phyloP scores from a whole-genome alignment of 2,113 vertebrate species.

The Hemiprocne comata region DNA sequence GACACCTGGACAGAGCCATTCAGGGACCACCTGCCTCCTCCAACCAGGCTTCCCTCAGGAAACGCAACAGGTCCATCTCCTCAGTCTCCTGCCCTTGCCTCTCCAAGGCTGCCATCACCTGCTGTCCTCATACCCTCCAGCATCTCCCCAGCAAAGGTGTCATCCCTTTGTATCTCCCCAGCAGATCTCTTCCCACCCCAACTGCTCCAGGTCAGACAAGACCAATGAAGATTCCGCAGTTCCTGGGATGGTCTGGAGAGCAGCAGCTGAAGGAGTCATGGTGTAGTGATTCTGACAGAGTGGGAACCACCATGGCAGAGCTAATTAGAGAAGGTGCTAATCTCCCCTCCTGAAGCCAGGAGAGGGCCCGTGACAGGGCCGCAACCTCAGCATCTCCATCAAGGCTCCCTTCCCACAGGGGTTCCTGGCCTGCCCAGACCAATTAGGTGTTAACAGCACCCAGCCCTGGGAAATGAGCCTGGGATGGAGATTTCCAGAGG shows the following conservation, averaged over 20 bases:
- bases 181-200: too few species aligned
- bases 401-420: not conserved
- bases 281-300: rapidly evolving
- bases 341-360: not conserved
- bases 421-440: not conserved
- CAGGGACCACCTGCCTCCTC: not conserved
- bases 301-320: rapidly evolving
- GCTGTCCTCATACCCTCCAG: not conserved
- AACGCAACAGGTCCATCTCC: too few species aligned
- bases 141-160: rapidly evolving
- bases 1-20: not conserved
- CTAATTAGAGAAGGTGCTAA: not conserved
- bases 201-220: not conserved
- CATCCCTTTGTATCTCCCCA: not conserved
- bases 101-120: not conserved
- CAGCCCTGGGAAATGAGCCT: not conserved
- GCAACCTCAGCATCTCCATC: not conserved
- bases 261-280: not conserved
- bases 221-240: rapidly evolving
- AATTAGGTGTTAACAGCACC: not conserved
- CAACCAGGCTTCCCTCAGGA: not conserved
- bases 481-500: not conserved
- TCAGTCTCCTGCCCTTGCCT: not conserved
- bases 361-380: not conserved
- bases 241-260: not conserved